These are phyloP conservation scores for Takifugu bimaculatus DNA, from an alignment of 2,113 vertebrate species.

Conservation along the genomic window DNA sequence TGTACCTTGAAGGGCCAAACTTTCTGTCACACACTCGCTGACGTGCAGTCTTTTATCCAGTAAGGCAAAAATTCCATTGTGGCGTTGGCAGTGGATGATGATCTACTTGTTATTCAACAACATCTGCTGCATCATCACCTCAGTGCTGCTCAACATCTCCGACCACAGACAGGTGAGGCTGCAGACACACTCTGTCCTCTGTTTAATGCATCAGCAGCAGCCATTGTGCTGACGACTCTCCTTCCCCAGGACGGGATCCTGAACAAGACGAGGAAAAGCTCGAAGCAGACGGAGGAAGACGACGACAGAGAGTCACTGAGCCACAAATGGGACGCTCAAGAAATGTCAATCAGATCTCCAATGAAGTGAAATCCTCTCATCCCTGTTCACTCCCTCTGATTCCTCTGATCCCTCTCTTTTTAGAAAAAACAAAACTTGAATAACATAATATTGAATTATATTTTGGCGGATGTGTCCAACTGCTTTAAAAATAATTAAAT, in stretches of 20 bases:
- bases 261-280: slow-evolving; percentile 77
- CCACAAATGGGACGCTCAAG: slow-evolving; percentile 31
- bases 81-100: slow-evolving; percentile 82
- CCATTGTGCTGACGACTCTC: background rate
- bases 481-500: no score
- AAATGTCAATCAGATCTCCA: slow-evolving; percentile 18
- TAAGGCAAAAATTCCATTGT: slow-evolving; percentile 77
- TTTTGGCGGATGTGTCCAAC: no score
- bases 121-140: slow-evolving; percentile 71
- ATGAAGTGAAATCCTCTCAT: slow-evolving; percentile 44
- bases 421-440: no score
- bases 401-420: background rate
- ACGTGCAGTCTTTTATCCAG: slow-evolving; percentile 35
- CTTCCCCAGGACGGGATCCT: slow-evolving; percentile 71
- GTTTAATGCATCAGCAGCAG: no score
- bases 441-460: no score
- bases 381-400: background rate
- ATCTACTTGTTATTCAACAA: slow-evolving; percentile 82
- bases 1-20: no score
- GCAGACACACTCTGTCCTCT: background rate
- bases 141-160: slow-evolving; percentile 73
- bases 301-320: slow-evolving; percentile 64
- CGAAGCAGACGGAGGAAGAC: slow-evolving; percentile 26
- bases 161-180: slow-evolving; percentile 75
- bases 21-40: background rate